Base-by-base conservation (phyloP, 2,888 invertebrate genomes). In the Morpho helenor region DNA sequence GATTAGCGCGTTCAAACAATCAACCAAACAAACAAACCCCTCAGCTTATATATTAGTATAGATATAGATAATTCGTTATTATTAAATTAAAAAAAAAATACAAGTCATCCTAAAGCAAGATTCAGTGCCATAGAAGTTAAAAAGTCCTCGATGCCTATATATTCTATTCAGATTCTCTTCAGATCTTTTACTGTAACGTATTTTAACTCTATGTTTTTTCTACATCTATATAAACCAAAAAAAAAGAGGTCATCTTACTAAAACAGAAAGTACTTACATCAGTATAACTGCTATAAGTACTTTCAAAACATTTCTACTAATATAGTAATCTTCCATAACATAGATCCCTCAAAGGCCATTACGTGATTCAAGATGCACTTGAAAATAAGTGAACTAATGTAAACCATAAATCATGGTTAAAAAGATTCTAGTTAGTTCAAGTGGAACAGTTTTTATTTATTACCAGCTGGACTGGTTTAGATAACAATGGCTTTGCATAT, bases 351-450 rank as follows among this genome's bases (percentile, higher is more conserved):
- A 60, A 50, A 62, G 47, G 40, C 61, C 52, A 54, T 63, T 65
- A 63, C 39, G 40, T 44, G 55, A 59, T 57, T 40, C 51, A 59
- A 61, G 51, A 48, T 47, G 54, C 61, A 66, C 66, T 66, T 60
- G 62, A 66, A 61, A 58, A 56, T 49, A 39, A 58, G 57, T 64
- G 52, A 59, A 62, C 57, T 59, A 59, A 61, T 61, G 57, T 63
- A 54, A 56, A 57, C 59, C 65, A 69, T 72, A 71, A 72, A 72
- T 72, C 68, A 72, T 62, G 59, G 64, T 62, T 71, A 72, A 72
- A 67, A 66, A 72, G 69, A 68, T 66, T 54, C 67, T 70, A 59
- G 64, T 65, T 68, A 65, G 49, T 64, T 68, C 66, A 66, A 72
- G 71, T 67, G 66, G 40, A 22, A 8, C 7, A 22, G 8, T 23